phyloP scores from a whole-genome alignment of 2,797 vertebrate species.

The Peromyscus aztecus region DNA sequence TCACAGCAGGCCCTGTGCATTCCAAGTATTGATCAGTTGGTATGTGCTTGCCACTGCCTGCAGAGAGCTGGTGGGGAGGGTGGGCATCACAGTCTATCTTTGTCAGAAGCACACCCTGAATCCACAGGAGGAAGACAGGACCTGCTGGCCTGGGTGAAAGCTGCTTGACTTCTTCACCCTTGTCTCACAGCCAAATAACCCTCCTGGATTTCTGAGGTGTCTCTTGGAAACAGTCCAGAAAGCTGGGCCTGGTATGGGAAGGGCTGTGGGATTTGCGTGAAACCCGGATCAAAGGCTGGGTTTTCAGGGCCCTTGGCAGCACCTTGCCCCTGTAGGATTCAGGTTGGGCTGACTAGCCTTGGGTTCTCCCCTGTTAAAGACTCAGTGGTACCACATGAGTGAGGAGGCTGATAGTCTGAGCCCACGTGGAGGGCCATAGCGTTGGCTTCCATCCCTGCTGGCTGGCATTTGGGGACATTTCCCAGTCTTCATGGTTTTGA shows the following conservation, averaged over 20 bases:
- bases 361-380: background rate
- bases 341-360: background rate
- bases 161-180: background rate
- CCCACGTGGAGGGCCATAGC: background rate
- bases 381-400: background rate
- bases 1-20: slow-evolving; percentile 11
- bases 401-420: background rate
- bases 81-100: background rate
- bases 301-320: background rate
- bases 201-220: background rate
- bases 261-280: background rate
- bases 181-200: background rate
- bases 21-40: slow-evolving; percentile 7
- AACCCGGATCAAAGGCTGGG: background rate
- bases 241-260: background rate
- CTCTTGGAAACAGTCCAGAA: background rate
- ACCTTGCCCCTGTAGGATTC: background rate
- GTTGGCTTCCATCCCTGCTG: background rate
- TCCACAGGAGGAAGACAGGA: background rate
- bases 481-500: background rate
- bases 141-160: background rate
- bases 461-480: background rate
- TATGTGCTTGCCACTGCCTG: background rate
- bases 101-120: background rate
- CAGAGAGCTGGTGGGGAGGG: background rate